phyloP scores from a whole-genome alignment of 37 sponge, comb jelly and placozoan genomes.

The Axinella damicornis region DNA sequence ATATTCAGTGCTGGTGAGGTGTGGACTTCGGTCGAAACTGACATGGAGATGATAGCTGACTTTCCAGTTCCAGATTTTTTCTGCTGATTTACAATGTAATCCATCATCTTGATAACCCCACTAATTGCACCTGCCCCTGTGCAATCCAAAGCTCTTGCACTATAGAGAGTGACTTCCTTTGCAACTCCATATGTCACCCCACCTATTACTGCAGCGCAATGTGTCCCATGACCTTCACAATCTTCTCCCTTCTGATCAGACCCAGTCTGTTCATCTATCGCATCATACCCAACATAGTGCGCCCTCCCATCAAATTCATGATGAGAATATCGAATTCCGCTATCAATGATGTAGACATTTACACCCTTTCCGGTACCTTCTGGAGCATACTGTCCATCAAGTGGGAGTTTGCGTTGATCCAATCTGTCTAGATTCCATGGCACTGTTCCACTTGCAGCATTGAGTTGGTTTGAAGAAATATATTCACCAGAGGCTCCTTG shows the following conservation, averaged over 20 bases:
- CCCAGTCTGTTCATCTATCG: conserved; percentile 65
- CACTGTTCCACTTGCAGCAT: conserved; percentile 64
- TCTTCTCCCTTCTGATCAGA: conserved; percentile 56
- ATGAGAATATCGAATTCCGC: conserved; percentile 71
- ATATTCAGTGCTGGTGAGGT: conserved; percentile 10
- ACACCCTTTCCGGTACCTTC: conserved; percentile 58
- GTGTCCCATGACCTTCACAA: conserved; percentile 86
- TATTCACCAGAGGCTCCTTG: not conserved
- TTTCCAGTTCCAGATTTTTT: not conserved
- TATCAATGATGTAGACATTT: conserved; percentile 79
- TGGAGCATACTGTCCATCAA: conserved; percentile 60
- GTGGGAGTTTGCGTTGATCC: conserved; percentile 54
- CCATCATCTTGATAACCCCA: conserved; percentile 71
- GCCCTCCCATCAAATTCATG: conserved; percentile 73
- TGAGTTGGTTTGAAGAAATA: not conserved
- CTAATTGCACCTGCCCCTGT: conserved; percentile 72
- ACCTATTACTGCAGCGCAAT: conserved; percentile 75
- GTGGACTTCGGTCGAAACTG: conserved; percentile 75
- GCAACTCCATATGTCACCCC: conserved; percentile 81
- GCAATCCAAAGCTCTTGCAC: conserved; percentile 70
- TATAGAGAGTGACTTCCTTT: conserved; percentile 65
- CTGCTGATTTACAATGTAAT: conserved; percentile 46
- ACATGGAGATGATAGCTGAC: conserved; percentile 66
- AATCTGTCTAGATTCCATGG: conserved; percentile 80
- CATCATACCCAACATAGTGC: conserved; percentile 76